phyloP scores from a whole-genome alignment of 1,140 invertebrate genomes.

The Medauroidea extradentata region DNA sequence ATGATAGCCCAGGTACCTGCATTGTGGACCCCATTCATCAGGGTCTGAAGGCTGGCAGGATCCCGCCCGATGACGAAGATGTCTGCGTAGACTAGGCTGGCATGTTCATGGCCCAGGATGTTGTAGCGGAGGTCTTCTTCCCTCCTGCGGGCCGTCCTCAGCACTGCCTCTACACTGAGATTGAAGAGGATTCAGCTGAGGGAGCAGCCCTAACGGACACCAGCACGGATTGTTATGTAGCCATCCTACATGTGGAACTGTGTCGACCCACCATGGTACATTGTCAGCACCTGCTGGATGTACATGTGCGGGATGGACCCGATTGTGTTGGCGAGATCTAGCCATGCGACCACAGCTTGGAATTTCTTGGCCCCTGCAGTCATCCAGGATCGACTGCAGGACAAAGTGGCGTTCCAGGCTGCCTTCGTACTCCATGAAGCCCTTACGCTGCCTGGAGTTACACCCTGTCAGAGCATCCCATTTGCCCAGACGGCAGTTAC shows the following conservation, averaged over 20 bases:
- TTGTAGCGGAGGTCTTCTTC: background rate
- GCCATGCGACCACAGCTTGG: slow-evolving; percentile 3
- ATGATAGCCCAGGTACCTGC: background rate
- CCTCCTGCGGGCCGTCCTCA: background rate
- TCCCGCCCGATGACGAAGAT: slow-evolving; percentile 9
- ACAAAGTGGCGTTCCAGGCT: slow-evolving; percentile 22
- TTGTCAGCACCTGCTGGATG: background rate
- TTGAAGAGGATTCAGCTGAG: slow-evolving; percentile 33
- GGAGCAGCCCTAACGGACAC: slow-evolving; percentile 34
- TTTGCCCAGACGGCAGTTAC: background rate
- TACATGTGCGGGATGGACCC: slow-evolving; percentile 9
- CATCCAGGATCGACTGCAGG: slow-evolving; percentile 3
- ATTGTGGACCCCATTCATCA: background rate
- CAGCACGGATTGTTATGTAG: slow-evolving; percentile 17
- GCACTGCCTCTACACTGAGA: slow-evolving; percentile 26
- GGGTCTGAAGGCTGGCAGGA: slow-evolving; percentile 1
- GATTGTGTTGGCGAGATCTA: slow-evolving; percentile 5
- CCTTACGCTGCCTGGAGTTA: slow-evolving; percentile 15
- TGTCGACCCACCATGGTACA: slow-evolving; percentile 10
- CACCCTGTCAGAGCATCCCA: slow-evolving; percentile 3
- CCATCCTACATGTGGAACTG: background rate
- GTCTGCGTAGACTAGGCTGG: slow-evolving; percentile 20
- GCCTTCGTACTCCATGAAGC: slow-evolving; percentile 21
- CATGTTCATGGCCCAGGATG: background rate
- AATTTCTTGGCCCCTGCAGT: background rate